Conservation (phyloP, 2,888 invertebrate species). For the Pheosia gnoma region DNA sequence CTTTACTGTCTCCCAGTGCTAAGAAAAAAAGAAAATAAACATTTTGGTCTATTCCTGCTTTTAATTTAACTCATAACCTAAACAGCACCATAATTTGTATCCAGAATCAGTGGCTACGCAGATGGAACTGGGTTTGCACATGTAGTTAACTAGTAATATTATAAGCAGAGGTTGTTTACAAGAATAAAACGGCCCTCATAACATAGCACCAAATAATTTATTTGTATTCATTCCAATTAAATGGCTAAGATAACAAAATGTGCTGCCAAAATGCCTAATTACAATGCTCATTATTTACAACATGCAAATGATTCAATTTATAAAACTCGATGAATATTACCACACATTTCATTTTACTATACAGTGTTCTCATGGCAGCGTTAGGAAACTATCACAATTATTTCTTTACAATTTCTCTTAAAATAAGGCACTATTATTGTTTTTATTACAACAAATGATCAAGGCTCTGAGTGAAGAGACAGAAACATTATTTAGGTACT, state of each 20-base stretch:
- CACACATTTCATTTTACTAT: conserved; percentile 4
- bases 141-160: neutral
- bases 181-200: conserved; percentile 46
- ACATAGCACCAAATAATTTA: conserved; percentile 80
- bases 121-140: too few species aligned
- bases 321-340: neutral
- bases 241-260: conserved; percentile 37
- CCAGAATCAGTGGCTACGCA: too few species aligned
- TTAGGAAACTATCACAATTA: conserved; percentile 3
- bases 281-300: conserved; percentile 40
- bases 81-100: too few species aligned
- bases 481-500: neutral
- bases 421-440: conserved; percentile 32
- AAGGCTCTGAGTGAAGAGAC: neutral
- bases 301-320: conserved; percentile 30
- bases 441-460: neutral
- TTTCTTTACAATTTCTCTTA: conserved; percentile 29
- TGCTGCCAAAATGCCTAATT: conserved; percentile 41
- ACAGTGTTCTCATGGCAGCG: conserved; percentile 18
- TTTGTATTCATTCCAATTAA: conserved; percentile 48
- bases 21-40: conserved; percentile 76
- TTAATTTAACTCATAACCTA: too few species aligned
- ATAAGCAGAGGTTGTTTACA: neutral
- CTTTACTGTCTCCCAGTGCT: conserved; percentile 67
- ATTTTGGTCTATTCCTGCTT: neutral